Base-by-base conservation (phyloP, 2,888 invertebrate genomes). In the Cephus pygmeus region DNA sequence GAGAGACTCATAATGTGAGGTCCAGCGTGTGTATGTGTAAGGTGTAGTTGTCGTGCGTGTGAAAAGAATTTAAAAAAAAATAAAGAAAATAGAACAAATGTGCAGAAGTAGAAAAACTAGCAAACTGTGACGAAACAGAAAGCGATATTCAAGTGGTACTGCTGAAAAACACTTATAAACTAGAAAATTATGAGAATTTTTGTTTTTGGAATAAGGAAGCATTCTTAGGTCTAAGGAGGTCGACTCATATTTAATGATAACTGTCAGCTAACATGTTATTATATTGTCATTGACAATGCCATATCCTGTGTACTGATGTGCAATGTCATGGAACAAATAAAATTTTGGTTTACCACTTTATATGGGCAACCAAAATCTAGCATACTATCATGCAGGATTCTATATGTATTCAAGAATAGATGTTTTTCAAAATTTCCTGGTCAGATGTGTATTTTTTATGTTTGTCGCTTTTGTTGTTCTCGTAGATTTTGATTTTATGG, bases 81-180 rank as follows among this genome's bases (percentile, higher is more conserved):
- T 23, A 56, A 56, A 23, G 56, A 56, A 56, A 56, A 56, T 56
- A 56, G 1, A 23, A 80, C 79, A 81, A 85, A 81, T 75, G 84
- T 82, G 84, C 83, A 82, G 82, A 82, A 76, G 80, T 83, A 85
- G 84, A 79, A 77, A 82, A 73, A 74, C 34, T 71, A 34, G 84
- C 85, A 83, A 82, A 85, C 73, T 83, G 84, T 87, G 83, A 87
- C 85, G 80, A 85, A 88, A 88, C 86, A 87, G 82, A 86, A 88
- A 90, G 89, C 88, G 77, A 83, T 81, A 81, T 84, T 77, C 84
- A 85, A 84, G 81, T 79, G 34, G 34, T 71, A 71, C 31, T 23
- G 56, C 56, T 76, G 69, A 78, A 79, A 73, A 80, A 79, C 73
- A 79, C 78, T 78, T 77, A 69, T 73, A 73, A 78, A 73, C 56